These are phyloP conservation scores for Lampropteryx suffumata DNA, from an alignment of 2,888 invertebrate species.

Conservation along the genomic window DNA sequence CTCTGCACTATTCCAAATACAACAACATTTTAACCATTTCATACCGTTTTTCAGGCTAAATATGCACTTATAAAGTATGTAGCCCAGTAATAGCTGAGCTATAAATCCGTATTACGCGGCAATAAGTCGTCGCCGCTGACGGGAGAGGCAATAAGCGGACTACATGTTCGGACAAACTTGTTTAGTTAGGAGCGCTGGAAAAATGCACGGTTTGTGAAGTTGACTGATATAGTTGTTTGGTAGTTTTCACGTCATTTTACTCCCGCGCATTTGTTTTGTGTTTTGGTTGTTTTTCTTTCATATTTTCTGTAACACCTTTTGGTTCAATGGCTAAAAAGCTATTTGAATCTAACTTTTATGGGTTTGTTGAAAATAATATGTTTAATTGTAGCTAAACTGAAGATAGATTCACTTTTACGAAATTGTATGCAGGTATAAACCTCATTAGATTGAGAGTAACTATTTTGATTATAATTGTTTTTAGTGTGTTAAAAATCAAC, in stretches of 20 bases:
- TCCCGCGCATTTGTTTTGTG: not conserved
- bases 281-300: constrained; percentile 7
- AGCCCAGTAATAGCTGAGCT: constrained; percentile 25
- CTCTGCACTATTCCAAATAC: not conserved
- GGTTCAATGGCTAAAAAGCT: too few relatives aligned
- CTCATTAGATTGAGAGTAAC: too few relatives aligned
- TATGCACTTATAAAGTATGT: constrained; percentile 27
- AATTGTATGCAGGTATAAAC: too few relatives aligned
- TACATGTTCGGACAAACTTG: constrained; percentile 17
- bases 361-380: too few relatives aligned
- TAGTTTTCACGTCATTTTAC: constrained; percentile 12
- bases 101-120: constrained; percentile 38
- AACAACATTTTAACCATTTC: not conserved
- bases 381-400: too few relatives aligned
- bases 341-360: too few relatives aligned
- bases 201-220: constrained; percentile 18
- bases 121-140: constrained; percentile 33
- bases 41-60: constrained; percentile 14
- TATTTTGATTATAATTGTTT: too few relatives aligned
- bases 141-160: constrained; percentile 18
- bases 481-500: too few relatives aligned
- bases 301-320: not conserved
- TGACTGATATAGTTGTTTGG: constrained; percentile 15
- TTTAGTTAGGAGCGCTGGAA: constrained; percentile 13
- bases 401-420: too few relatives aligned